Evolutionary conservation across 2,113 vertebrate species (phyloP), one percentile per base, ranked within the genome.

Genomic region (Brachyhypopomus occidentalis): DNA sequence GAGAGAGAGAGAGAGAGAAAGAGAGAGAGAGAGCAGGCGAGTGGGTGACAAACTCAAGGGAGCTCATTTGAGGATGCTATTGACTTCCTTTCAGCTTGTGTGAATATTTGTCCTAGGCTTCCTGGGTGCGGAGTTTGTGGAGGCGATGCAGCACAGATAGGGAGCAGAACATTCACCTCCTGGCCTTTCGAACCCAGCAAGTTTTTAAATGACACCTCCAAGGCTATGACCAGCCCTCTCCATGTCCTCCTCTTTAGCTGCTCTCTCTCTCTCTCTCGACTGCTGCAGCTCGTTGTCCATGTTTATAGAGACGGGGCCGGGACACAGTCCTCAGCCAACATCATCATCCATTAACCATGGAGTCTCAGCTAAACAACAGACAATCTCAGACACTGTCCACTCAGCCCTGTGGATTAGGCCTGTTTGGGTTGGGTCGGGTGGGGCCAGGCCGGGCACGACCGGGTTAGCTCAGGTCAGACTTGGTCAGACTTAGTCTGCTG

Each of bases 371-470:
- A 34, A 58, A 59, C 52, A 74, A 74, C 52, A 58, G n/a, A 17
- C 20, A 17, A 55, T 1, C 52, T 36, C 55, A 59, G 14, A 69
- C 82, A 83, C 60, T 85, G 81, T 48, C 41, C 41, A 5, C 9
- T 48, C 41, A 48, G 41, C 41, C 41, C 9, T 48, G 41, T 11
- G 38, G n/a, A n/a, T n/a, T n/a, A n/a, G n/a, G n/a, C n/a, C n/a
- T n/a, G n/a, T n/a, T n/a, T n/a, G n/a, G n/a, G n/a, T n/a, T 38
- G 38, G 38, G 38, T 38, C 38, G 38, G 3, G 3, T 38, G 38
- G 41, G 41, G 41, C 11, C 41, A 9, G 5, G 41, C 1, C 41
- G 11, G 41, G 41, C 41, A 5, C 1, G 36, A 38, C 36, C 6
- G 36, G 36, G 36, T 38, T 38, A 38, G 36, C 36, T 38, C 36